Evolutionary conservation across 2,888 invertebrate species (phyloP).

Genomic region (Mythimna vitellina): DNA sequence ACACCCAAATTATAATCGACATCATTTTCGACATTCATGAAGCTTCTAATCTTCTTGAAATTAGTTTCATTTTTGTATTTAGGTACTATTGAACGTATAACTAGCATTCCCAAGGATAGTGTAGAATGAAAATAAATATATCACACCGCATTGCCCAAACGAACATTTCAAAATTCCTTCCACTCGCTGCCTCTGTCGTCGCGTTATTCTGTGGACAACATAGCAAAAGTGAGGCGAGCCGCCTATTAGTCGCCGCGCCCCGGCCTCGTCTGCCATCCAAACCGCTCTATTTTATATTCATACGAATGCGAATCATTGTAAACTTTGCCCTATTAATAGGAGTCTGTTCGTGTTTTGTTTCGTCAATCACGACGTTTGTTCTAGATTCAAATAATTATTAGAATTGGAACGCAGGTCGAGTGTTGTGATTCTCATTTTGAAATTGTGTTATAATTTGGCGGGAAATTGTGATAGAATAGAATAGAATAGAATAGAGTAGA

Average conservation of each 20-base stretch:
- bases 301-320: slow-evolving; percentile 46
- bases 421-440: slow-evolving; percentile 17
- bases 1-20: no score
- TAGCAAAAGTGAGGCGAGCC: slow-evolving; percentile 67
- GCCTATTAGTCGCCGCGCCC: slow-evolving; percentile 76
- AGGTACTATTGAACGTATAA: no score
- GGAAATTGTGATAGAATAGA: not conserved
- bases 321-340: slow-evolving; percentile 49
- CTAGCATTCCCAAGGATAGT: no score
- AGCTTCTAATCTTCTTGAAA: no score
- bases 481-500: no score
- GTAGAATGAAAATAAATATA: not conserved
- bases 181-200: slow-evolving; percentile 41
- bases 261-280: slow-evolving; percentile 60
- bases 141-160: not conserved
- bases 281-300: slow-evolving; percentile 64
- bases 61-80: no score
- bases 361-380: slow-evolving; percentile 26
- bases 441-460: not conserved
- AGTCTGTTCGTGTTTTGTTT: slow-evolving; percentile 39
- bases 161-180: slow-evolving; percentile 2
- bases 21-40: no score
- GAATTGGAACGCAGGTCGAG: slow-evolving; percentile 10
- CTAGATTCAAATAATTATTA: slow-evolving; percentile 15
- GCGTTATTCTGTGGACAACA: slow-evolving; percentile 65